Evolutionary conservation across 2,797 vertebrate genomes (phyloP).

Genomic region (Lacerta viridis): DNA sequence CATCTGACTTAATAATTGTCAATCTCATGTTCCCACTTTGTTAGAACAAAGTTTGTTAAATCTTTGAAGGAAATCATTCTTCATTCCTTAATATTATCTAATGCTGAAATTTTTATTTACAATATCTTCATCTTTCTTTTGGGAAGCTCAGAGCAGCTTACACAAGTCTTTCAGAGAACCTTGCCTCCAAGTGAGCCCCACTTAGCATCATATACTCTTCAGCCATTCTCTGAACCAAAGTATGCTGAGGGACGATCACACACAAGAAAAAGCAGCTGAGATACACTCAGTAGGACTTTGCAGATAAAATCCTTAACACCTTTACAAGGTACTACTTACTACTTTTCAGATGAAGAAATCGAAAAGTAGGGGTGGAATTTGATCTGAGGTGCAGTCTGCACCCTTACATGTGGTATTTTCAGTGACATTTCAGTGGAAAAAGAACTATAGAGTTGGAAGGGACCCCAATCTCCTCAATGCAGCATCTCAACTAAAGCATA

Average conservation of each 20-base stretch:
- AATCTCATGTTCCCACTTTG: neutral
- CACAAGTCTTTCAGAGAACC: neutral
- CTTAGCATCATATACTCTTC: neutral
- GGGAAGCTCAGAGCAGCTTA: neutral
- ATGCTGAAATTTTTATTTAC: neutral
- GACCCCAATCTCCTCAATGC: too few species aligned
- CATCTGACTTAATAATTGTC: neutral
- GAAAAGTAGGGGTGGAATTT: neutral
- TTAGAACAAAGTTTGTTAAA: neutral
- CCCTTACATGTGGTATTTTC: neutral
- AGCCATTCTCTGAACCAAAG: neutral
- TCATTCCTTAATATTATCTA: neutral
- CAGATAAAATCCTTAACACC: neutral
- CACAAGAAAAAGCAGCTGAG: too few species aligned
- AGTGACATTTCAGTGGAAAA: neutral
- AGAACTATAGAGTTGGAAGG: neutral
- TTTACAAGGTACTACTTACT: neutral
- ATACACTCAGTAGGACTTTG: neutral
- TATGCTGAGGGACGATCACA: neutral
- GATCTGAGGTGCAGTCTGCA: neutral
- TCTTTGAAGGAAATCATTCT: neutral
- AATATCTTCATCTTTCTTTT: neutral
- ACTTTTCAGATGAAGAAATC: neutral
- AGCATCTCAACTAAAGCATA: too few species aligned
- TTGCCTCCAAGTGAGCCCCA: too few species aligned